Percentiles rank a stretch among this genome's conserved stretches.
phyloP scores from a whole-genome alignment of 1,140 invertebrate genomes.

The Drosophila nebulosa region DNA sequence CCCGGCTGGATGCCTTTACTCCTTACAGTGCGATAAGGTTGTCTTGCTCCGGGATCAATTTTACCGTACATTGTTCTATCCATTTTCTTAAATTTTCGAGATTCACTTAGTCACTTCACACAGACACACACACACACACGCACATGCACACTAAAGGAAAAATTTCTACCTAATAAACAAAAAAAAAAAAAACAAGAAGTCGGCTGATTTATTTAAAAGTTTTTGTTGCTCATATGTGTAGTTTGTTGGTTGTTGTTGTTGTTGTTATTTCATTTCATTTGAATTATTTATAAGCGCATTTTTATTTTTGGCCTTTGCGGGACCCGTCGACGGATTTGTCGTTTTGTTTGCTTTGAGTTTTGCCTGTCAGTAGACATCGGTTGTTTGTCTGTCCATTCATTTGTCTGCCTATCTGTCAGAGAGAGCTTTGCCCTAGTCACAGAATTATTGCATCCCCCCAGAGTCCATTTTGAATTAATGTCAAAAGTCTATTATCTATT shows the following conservation, averaged over 20 bases:
- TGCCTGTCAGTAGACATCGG: constrained; percentile 41
- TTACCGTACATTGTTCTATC: constrained; percentile 93
- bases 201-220: not conserved
- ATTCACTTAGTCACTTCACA: constrained; percentile 33
- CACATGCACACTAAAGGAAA: not conserved
- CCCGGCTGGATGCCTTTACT: constrained; percentile 90
- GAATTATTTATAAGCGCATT: constrained; percentile 74
- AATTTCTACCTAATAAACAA: not conserved
- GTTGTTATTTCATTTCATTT: constrained; percentile 28
- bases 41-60: constrained; percentile 88
- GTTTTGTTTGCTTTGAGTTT: constrained; percentile 63
- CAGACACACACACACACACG: not conserved
- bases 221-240: not conserved
- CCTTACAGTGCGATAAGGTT: constrained; percentile 89
- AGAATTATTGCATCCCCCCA: not conserved
- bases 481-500: not conserved
- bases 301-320: constrained; percentile 72
- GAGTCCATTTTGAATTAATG: not conserved
- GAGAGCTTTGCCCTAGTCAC: not conserved
- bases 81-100: constrained; percentile 81
- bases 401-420: not conserved
- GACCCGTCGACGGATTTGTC: constrained; percentile 67
- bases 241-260: not conserved
- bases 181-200: not conserved
- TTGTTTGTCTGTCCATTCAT: not conserved